Percentiles rank a stretch among this genome's conserved stretches.
Evolutionary conservation across 2,797 vertebrate species (phyloP).

Genomic region (Loriculus beryllinus): DNA sequence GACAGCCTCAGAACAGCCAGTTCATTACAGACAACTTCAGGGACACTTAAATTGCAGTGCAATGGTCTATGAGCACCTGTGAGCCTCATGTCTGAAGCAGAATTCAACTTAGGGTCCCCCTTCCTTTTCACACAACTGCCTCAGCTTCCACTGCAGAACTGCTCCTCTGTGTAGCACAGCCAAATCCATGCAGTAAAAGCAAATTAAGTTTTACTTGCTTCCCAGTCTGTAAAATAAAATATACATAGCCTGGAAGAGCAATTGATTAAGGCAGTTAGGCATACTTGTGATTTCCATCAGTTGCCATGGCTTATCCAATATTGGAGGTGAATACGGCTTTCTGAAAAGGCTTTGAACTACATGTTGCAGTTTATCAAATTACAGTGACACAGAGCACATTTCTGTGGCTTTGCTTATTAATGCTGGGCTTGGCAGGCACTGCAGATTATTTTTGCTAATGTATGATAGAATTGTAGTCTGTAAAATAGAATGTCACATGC

Average conservation of each 20-base stretch:
- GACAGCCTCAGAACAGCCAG: neutral
- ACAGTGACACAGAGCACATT: neutral
- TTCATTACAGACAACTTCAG: neutral
- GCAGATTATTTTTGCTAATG: neutral
- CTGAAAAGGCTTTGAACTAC: neutral
- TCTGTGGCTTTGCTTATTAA: neutral
- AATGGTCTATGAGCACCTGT: neutral
- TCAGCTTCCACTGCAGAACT: neutral
- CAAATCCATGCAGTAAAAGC: neutral
- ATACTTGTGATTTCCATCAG: accelerated
- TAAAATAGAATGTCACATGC: neutral
- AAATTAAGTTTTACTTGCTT: neutral
- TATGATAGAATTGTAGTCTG: neutral
- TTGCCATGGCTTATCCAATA: neutral
- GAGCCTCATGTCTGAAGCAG: neutral
- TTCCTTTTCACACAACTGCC: neutral
- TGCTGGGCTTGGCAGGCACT: neutral
- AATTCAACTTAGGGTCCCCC: neutral
- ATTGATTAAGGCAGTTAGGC: neutral
- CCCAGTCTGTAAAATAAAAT: neutral
- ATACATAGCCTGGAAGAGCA: neutral
- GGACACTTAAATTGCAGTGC: neutral
- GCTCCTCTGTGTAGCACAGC: neutral
- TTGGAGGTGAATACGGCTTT: neutral
- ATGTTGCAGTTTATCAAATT: neutral